Conservation (phyloP, 2,888 invertebrate species). For the Atrina japonica region DNA sequence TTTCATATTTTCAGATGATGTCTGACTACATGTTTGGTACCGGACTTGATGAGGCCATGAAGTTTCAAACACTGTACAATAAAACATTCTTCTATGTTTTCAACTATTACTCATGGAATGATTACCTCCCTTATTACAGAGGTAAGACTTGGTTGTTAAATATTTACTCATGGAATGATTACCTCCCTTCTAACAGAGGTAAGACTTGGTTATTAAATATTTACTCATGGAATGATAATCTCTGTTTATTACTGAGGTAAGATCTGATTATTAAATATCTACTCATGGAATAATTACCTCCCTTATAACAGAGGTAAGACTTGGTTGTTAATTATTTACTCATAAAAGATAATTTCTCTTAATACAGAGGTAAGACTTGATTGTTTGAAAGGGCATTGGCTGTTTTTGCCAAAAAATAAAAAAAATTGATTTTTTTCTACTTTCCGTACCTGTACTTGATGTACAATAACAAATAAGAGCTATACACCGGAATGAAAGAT, state of each 20-base stretch:
- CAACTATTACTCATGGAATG: conserved; percentile 77
- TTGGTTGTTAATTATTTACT: conserved; percentile 51
- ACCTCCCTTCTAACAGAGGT: conserved; percentile 80
- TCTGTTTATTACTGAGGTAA: conserved; percentile 80
- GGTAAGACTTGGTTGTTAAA: conserved; percentile 72
- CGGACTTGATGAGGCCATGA: conserved; percentile 75
- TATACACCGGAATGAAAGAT: too few relatives aligned
- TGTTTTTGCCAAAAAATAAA: too few relatives aligned
- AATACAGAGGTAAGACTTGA: conserved; percentile 79
- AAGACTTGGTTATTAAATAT: conserved; percentile 53
- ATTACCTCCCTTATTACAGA: conserved; percentile 78
- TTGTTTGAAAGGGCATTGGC: too few relatives aligned
- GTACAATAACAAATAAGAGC: too few relatives aligned
- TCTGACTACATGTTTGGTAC: conserved; percentile 79
- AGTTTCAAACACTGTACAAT: conserved; percentile 67
- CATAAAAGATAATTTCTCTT: conserved; percentile 75
- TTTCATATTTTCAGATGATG: too few relatives aligned
- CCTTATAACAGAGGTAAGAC: conserved; percentile 80
- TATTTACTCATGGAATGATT: conserved; percentile 75
- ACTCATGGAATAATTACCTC: conserved; percentile 75
- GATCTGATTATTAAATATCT: conserved; percentile 50
- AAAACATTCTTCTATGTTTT: conserved; percentile 78
- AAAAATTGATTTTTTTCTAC: too few relatives aligned
- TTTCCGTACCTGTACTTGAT: too few relatives aligned
- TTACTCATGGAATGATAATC: conserved; percentile 75